Evolutionary conservation across 2,113 vertebrate genomes (phyloP), one percentile per base, ranked within the genome.

Genomic region (rat (Rattus norvegicus)): DNA sequence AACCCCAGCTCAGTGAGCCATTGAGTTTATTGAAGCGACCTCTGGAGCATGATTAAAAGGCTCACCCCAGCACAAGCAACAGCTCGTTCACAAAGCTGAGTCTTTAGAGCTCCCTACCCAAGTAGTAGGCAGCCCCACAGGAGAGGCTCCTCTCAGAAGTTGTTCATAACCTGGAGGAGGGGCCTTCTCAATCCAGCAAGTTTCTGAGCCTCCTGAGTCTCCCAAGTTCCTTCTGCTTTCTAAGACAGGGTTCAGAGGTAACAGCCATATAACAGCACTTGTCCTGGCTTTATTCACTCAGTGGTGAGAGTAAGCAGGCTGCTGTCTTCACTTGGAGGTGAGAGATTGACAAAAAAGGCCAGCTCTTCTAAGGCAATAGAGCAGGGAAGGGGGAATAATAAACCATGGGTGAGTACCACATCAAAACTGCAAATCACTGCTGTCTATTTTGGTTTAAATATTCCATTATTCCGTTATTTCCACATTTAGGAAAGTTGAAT

Each of bases 401-500:
- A 94, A 49, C 47, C 52, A 52, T n/a, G 19, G 33, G 1, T 2
- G 39, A 36, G 30, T 33, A 65, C 73, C 47, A 56, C 43, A 43
- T 77, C 22, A 24, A 87, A 89, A 59, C 75, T 76, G 49, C 19
- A 76, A 93, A 91, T 91, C 65, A 91, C 47, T 72, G 7, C 33
- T 80, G 19, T 79, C 83, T 19, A 63, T 80, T 13, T 54, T 92
- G 69, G 61, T 90, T 92, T 56, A 26, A 89, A 84, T 94, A 85
- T 88, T 95, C 72, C 70, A 95, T 90, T 92, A 87, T 22, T 90
- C 43, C 43, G 3, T 43, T 43, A 43, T 43, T 43, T 83, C 24
- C 95, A 92, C 43, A 54, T 86, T 97, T 86, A 93, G 84, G 47
- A 95, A 96, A 93, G 36, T 86, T 49, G 43, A 79, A 14, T 87